Base-by-base conservation (phyloP, 1,140 invertebrate genomes). In the Uloborus diversus region DNA sequence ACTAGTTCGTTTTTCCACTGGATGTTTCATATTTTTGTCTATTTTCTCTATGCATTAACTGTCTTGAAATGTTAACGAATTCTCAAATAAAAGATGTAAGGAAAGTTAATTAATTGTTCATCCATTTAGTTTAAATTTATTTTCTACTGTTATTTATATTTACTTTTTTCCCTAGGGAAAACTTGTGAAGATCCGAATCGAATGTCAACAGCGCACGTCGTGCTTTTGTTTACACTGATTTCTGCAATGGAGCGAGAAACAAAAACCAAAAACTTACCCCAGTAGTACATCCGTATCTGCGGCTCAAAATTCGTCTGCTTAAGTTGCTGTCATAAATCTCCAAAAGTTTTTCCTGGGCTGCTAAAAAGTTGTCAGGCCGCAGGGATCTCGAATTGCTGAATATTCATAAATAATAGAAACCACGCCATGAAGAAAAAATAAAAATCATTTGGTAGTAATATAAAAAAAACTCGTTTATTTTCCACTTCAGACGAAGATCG, bases 211-310 rank as follows among this genome's bases (percentile, higher is more conserved):
- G n/a, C n/a, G n/a, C n/a, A n/a, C n/a, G n/a, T n/a, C n/a, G n/a
- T n/a, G n/a, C n/a, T n/a, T n/a, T n/a, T n/a, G n/a, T n/a, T n/a
- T n/a, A n/a, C n/a, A n/a, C n/a, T n/a, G n/a, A n/a, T n/a, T n/a
- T n/a, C n/a, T n/a, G n/a, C n/a, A 42, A 42, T 9, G 37, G 17
- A 42, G 37, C 37, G 37, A 4, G 64, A 57, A 68, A 20, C 53
- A 27, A 49, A 73, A 73, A 56, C 33, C 20, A 69, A 69, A 69
- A 75, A 75, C 71, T 75, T 75, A 75, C 71, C 71, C n/a, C 32
- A 35, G 62, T 42, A 51, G 27, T 37, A 37, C 59, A 75, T 51
- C 59, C 59, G 33, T 51, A 64, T 59, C 9, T 14, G 37, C 17
- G 37, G n/a, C n/a, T 37, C 30, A 73, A 75, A 62, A 33, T 51